Evolutionary conservation across 2,113 vertebrate genomes (phyloP).

Genomic region (Corydoras maculifer): DNA sequence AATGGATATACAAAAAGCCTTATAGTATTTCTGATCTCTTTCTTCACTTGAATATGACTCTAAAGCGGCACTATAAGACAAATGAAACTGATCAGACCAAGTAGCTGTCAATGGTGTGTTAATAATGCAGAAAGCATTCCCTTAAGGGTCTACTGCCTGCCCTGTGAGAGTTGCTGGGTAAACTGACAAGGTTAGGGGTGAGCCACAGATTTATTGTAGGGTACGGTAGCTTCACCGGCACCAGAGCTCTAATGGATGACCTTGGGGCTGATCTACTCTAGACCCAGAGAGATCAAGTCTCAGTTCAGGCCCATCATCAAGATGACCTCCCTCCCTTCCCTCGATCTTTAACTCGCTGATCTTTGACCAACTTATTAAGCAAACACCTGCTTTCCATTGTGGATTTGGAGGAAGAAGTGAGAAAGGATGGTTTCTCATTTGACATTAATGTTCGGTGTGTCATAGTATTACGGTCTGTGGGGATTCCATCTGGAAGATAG

Average conservation of each 20-base stretch:
- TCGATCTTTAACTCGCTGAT: conserved; percentile 96
- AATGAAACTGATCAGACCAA: conserved; percentile 51
- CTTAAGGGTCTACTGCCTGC: conserved; percentile 72
- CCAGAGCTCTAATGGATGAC: conserved; percentile 99
- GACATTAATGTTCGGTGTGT: conserved; percentile 72
- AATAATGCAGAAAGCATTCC: conserved; percentile 70
- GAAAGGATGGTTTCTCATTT: conserved; percentile 75
- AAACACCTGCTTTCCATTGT: conserved; percentile 92
- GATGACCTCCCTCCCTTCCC: conserved; percentile 79
- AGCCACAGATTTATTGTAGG: conserved; percentile 85
- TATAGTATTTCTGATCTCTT: background rate
- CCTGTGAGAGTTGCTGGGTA: conserved; percentile 69
- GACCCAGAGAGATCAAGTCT: conserved; percentile 96
- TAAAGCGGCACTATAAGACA: conserved; percentile 11
- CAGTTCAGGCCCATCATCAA: conserved; percentile 77
- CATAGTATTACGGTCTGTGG: conserved; percentile 61
- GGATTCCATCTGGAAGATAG: conserved; percentile 67
- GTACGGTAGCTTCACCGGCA: conserved; percentile 70
- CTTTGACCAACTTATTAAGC: conserved; percentile 99
- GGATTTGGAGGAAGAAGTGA: conserved; percentile 35
- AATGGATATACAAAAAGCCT: background rate
- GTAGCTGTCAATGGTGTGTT: conserved; percentile 66
- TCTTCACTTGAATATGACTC: conserved; percentile 20
- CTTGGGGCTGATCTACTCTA: conserved; percentile 88
- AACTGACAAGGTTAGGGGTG: conserved; percentile 97